Evolutionary conservation across 1,140 invertebrate genomes (phyloP), one percentile per base, ranked within the genome.

Genomic region (Linepithema humile): DNA sequence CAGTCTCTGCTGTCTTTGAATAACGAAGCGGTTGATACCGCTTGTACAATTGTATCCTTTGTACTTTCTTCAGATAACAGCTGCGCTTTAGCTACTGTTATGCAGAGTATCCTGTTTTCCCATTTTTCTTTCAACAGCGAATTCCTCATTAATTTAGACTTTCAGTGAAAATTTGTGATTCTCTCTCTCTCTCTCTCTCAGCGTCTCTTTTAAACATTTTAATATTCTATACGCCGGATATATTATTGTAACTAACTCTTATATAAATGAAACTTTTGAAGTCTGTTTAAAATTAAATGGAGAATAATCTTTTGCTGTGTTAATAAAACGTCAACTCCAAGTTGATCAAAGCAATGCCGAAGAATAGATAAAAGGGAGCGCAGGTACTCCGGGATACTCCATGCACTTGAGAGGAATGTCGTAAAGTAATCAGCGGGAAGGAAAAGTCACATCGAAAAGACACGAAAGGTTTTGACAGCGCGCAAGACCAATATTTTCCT

Each of bases 401-500:
- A 43, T 23, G 7, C 48, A 40, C 3, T 57, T 10, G 64, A 32
- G 4, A 69, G 48, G n/a, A 57, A 53, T 57, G 26, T 80, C 26
- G 35, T 32, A 55, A 78, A 55, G n/a, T 78, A 80, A 70, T 70
- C 75, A 80, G n/a, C 38, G 20, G 10, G 17, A n/a, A 69, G 35
- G 48, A 80, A 69, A 55, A 55, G 45, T 55, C 35, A 55, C 59
- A 38, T 55, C 23, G 43, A 5, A n/a, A 69, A 69, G 35, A 70
- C 32, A 70, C 48, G 29, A 38, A 10, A 70, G 35, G 35, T 69
- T 55, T 53, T 40, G 23, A 80, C 23, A 69, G 48, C 38, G 53
- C 40, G 9, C 32, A 43, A 40, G 48, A 80, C 17, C 35, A 55
- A 70, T 70, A 80, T 80, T 80, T 80, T 70, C 23, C 75, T 55